Base-by-base conservation (phyloP, 2,888 invertebrate species). In the Caenorhabditis angaria region DNA sequence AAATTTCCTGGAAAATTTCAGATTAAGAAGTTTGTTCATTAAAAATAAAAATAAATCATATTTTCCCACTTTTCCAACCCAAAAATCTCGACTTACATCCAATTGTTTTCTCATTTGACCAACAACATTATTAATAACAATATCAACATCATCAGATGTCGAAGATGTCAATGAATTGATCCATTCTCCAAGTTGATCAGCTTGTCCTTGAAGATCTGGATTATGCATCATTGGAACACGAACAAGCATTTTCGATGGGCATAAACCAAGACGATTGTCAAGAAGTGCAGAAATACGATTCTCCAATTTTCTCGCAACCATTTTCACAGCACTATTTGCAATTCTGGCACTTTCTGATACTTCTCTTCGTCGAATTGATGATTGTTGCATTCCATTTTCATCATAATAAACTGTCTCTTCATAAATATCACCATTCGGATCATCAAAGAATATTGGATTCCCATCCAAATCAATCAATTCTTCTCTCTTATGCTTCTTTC, bases 41-140 rank as follows among this genome's bases (percentile, higher is more conserved):
- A 12, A 41, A 41, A 41, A 41, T 12, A 12, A 41, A 41, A 12
- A 12, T 41, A 12, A 41, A 41, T 41, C n/a, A 10, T 51, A 22
- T 14, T 51, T 51, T 51, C 24, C 10, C n/a, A 20, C 6, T n/a
- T n/a, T n/a, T n/a, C n/a, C n/a, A n/a, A n/a, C n/a, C n/a, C n/a
- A n/a, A n/a, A n/a, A n/a, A n/a, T 48, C 18, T 18, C 58, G 10
- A 27, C 64, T 47, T 12, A 64, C 71, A 8, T 65, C 69, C 20
- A 73, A 28, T 25, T 65, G 69, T 32, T 66, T 69, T 29, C 65
- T 47, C 69, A 73, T 73, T 22, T 65, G 65, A 18, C 2, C n/a
- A 20, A 62, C 60, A 0, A 73, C 65, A 27, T 62, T 50, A 8
- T 61, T 59, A 20, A 73, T 60, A n/a, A 63, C 55, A 12, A 71